phyloP scores from a whole-genome alignment of 2,113 vertebrate genomes.

The Lophotis ruficrista region DNA sequence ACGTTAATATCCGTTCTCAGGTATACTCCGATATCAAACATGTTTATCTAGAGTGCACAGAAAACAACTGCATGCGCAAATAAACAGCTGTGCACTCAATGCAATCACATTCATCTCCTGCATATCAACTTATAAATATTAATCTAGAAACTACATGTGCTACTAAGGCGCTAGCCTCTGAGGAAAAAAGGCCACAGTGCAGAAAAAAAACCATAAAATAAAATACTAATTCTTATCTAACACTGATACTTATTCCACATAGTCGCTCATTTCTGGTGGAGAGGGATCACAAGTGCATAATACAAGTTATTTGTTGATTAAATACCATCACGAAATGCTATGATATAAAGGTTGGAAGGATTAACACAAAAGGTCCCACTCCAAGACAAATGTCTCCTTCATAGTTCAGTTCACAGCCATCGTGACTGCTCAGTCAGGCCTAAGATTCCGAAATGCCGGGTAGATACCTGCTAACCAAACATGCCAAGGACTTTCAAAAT shows the following conservation, averaged over 20 bases:
- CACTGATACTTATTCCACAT: background rate
- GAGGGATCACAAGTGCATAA: background rate
- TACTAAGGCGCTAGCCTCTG: background rate
- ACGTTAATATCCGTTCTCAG: background rate
- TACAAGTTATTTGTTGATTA: background rate
- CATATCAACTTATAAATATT: background rate
- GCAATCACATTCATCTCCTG: background rate
- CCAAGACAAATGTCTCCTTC: conserved; percentile 63
- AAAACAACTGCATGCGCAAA: conserved; percentile 3
- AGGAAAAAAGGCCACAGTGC: background rate
- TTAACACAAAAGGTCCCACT: conserved; percentile 64
- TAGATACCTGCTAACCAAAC: background rate
- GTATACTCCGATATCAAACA: background rate
- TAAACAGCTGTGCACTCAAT: background rate
- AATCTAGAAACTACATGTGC: background rate
- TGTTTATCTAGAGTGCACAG: background rate
- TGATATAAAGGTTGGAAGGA: conserved; percentile 45
- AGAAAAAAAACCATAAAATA: background rate
- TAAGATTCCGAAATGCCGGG: background rate
- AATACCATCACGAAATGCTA: conserved; percentile 8
- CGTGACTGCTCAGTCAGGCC: conserved; percentile 22
- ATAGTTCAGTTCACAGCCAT: conserved; percentile 54
- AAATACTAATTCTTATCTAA: background rate
- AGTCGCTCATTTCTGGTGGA: background rate
- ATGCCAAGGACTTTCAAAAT: background rate